Evolutionary conservation across 1,140 invertebrate species (phyloP).

Genomic region (Aradophagus sp.): DNA sequence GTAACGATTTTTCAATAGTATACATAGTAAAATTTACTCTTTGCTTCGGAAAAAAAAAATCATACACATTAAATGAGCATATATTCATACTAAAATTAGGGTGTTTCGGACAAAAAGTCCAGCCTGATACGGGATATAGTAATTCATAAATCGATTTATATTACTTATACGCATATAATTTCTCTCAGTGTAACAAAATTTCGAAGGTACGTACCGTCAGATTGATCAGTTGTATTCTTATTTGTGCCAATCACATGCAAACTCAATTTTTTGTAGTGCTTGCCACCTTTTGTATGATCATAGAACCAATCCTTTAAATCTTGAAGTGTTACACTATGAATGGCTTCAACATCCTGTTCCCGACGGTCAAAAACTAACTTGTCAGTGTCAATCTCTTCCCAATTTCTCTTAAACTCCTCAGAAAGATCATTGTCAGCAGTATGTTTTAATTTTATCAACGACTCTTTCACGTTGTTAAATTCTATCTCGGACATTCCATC

Average conservation of each 20-base stretch:
- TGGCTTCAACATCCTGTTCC: slow-evolving; percentile 75
- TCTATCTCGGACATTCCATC: slow-evolving; percentile 77
- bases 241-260: slow-evolving; percentile 75
- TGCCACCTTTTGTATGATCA: slow-evolving; percentile 76
- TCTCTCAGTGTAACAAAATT: too few relatives aligned
- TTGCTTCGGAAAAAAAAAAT: too few relatives aligned
- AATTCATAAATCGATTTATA: too few relatives aligned
- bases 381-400: slow-evolving; percentile 80
- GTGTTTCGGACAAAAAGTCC: too few relatives aligned
- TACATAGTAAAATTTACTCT: too few relatives aligned
- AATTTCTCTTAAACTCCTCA: slow-evolving; percentile 84
- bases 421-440: slow-evolving; percentile 82
- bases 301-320: slow-evolving; percentile 79
- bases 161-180: too few relatives aligned
- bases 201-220: background rate
- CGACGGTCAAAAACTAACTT: slow-evolving; percentile 83
- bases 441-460: slow-evolving; percentile 84
- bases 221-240: slow-evolving; percentile 3
- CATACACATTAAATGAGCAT: too few relatives aligned
- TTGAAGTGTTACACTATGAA: slow-evolving; percentile 67
- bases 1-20: too few relatives aligned
- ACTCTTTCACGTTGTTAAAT: slow-evolving; percentile 78
- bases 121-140: too few relatives aligned
- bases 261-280: slow-evolving; percentile 79
- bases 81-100: too few relatives aligned